Evolutionary conservation across 2,113 vertebrate species (phyloP).

Genomic region (Sinosuthora webbiana): DNA sequence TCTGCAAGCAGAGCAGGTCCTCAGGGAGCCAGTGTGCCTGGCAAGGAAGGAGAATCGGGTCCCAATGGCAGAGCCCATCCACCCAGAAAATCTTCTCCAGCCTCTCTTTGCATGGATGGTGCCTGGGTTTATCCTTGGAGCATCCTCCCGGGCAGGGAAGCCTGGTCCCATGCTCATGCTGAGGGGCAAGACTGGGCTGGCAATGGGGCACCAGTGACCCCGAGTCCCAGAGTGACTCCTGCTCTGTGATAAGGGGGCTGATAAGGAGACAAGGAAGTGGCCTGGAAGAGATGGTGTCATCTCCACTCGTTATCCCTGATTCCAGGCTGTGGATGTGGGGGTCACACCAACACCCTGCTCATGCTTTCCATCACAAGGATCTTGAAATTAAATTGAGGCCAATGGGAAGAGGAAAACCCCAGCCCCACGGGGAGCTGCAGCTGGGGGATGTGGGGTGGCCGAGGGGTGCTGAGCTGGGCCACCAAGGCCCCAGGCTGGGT

Average conservation of each 20-base stretch:
- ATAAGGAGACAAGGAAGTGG: background rate
- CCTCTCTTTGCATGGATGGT: background rate
- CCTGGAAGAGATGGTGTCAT: background rate
- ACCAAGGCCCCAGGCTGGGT: too few species aligned
- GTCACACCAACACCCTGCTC: accelerated
- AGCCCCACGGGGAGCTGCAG: background rate
- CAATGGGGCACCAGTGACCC: background rate
- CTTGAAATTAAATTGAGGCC: background rate
- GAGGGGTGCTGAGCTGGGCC: background rate
- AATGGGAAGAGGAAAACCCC: accelerated
- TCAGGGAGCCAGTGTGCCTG: accelerated
- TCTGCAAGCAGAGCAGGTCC: background rate
- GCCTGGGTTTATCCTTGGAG: background rate
- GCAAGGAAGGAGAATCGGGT: background rate
- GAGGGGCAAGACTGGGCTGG: background rate
- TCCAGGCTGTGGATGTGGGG: background rate
- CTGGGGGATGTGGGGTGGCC: background rate
- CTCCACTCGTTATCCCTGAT: background rate
- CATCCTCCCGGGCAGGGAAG: accelerated
- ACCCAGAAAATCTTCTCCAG: background rate
- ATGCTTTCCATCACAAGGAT: background rate
- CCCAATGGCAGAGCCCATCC: background rate
- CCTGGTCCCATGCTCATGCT: background rate
- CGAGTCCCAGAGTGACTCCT: accelerated
- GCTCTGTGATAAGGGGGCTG: background rate